These are phyloP conservation scores for Pammene aurita DNA, from an alignment of 2,888 invertebrate species.

Conservation along the genomic window DNA sequence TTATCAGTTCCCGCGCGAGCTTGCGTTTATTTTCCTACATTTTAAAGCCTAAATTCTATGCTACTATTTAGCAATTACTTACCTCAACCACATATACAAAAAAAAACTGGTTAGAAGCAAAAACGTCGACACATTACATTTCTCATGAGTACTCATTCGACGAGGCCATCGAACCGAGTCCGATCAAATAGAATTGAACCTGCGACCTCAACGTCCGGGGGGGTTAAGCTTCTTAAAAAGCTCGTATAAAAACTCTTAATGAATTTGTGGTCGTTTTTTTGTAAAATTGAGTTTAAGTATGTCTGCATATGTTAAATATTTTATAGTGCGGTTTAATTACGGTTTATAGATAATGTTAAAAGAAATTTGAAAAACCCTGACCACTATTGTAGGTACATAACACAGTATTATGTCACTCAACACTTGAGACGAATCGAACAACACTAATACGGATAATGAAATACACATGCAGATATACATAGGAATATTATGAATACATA, in stretches of 20 bases:
- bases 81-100: background rate
- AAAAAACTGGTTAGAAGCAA: constrained; percentile 10
- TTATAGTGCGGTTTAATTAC: background rate
- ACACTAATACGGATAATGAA: too few relatives aligned
- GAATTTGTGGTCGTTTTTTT: constrained; percentile 35
- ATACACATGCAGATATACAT: too few relatives aligned
- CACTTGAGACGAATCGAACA: background rate
- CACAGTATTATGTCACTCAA: background rate
- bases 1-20: too few relatives aligned
- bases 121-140: constrained; percentile 25
- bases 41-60: background rate
- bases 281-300: constrained; percentile 5
- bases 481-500: too few relatives aligned
- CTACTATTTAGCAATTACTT: background rate
- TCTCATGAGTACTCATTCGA: constrained; percentile 19
- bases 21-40: too few relatives aligned
- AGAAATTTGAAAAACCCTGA: background rate
- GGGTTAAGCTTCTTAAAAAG: constrained; percentile 43
- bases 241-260: constrained; percentile 31
- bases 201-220: constrained; percentile 62
- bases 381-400: too few relatives aligned
- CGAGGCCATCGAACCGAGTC: constrained; percentile 26
- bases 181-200: constrained; percentile 56
- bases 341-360: background rate
- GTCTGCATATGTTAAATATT: background rate